phyloP scores from a whole-genome alignment of 2,888 invertebrate species.

The Salpingus planirostris region DNA sequence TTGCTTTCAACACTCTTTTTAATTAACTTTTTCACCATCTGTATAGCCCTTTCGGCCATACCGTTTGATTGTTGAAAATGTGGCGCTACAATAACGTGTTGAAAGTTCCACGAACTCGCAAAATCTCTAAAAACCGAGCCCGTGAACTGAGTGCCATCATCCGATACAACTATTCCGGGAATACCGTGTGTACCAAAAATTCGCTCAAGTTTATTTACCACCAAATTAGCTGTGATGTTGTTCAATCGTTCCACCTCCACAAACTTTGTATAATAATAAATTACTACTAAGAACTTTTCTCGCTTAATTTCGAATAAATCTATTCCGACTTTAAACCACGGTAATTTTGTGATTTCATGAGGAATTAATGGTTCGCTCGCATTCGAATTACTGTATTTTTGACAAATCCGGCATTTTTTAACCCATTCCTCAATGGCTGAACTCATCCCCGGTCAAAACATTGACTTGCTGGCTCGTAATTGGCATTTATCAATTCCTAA shows the following conservation, averaged over 20 bases:
- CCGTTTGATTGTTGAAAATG: constrained; percentile 2
- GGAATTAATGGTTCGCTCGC: not conserved
- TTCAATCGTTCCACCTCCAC: not conserved
- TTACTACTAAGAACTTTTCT: not conserved
- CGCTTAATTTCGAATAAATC: not conserved
- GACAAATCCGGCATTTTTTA: not conserved
- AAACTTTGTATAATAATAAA: not conserved
- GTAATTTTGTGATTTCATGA: not conserved
- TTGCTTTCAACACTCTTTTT: no score
- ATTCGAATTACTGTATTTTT: not conserved
- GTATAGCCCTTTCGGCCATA: constrained; percentile 1
- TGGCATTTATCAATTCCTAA: constrained; percentile 4
- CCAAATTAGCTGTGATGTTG: not conserved
- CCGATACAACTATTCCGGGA: not conserved
- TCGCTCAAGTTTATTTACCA: not conserved
- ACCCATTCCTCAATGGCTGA: not conserved
- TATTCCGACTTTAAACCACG: not conserved
- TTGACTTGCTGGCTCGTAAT: not conserved
- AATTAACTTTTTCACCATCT: no score
- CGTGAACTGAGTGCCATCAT: not conserved
- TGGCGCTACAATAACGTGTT: not conserved
- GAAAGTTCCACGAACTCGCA: constrained; percentile 1
- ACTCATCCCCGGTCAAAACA: constrained; percentile 1
- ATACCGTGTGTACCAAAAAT: constrained; percentile 1
- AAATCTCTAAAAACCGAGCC: not conserved